A percentile compares a stretch with the other conserved stretches of the same genome.
These are phyloP conservation scores for Chamaetylas fuelleborni DNA, from an alignment of 2,113 vertebrate species.

Conservation along the genomic window DNA sequence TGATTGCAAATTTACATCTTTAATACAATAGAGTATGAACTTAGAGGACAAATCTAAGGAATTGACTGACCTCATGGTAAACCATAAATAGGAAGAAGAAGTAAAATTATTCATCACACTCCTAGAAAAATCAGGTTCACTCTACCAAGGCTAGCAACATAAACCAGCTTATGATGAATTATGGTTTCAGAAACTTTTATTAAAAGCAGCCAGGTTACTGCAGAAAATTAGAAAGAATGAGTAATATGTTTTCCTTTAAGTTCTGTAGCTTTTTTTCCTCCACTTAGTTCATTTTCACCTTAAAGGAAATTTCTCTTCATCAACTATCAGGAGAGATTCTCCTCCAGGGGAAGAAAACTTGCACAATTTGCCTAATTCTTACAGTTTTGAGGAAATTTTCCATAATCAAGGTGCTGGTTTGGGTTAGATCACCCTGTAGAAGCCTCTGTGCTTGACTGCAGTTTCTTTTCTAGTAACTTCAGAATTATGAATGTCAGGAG, in stretches of 20 bases:
- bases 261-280: background rate
- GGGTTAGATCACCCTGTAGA: background rate
- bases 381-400: background rate
- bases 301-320: background rate
- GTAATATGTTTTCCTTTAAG: constrained; percentile 5
- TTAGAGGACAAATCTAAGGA: background rate
- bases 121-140: background rate
- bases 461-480: background rate
- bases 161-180: background rate
- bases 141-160: background rate
- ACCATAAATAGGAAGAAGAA: background rate
- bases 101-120: background rate
- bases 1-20: background rate
- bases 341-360: background rate
- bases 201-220: background rate
- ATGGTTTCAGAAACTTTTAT: constrained; percentile 1
- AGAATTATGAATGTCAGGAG: background rate
- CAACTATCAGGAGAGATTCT: background rate
- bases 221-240: constrained; percentile 30
- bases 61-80: background rate
- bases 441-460: background rate
- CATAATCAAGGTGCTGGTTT: background rate
- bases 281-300: background rate
- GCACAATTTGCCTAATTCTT: background rate
- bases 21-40: background rate